phyloP scores from a whole-genome alignment of 2,797 vertebrate genomes.

The Epinephelus malabaricus region DNA sequence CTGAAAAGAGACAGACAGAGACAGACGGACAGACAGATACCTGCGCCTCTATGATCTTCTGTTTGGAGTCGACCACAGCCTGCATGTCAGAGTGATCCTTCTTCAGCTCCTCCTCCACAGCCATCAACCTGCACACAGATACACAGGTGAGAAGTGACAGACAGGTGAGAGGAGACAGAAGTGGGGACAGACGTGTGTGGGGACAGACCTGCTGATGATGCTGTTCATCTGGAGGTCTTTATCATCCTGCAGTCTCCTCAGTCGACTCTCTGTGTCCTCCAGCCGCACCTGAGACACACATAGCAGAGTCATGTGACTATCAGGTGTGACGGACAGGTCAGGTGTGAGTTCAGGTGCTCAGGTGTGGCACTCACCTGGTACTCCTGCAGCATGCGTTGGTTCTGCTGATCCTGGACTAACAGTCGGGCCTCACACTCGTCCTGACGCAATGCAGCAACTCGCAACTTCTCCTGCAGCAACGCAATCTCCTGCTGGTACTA shows the following conservation, averaged over 20 bases:
- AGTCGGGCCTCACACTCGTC: constrained; percentile 94
- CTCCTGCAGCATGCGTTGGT: constrained; percentile 94
- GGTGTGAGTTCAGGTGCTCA: too few species aligned
- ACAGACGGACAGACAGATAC: constrained; percentile 63
- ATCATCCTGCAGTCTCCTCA: constrained; percentile 94
- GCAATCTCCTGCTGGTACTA: constrained; percentile 96
- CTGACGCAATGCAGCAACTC: constrained; percentile 88
- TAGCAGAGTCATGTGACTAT: too few species aligned
- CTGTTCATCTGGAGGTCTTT: constrained; percentile 98
- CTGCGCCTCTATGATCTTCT: constrained; percentile 98
- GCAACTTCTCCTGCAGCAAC: constrained; percentile 92
- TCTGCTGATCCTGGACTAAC: constrained; percentile 95
- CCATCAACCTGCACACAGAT: constrained; percentile 90
- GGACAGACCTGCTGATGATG: constrained; percentile 94
- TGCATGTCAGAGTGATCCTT: constrained; percentile 98
- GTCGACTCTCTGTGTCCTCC: constrained; percentile 94
- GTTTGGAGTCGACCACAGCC: constrained; percentile 96
- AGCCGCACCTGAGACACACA: constrained; percentile 78
- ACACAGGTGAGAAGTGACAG: background rate
- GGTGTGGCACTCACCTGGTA: constrained; percentile 85
- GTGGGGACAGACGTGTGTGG: fast-evolving
- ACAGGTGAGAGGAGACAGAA: background rate
- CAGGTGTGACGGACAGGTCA: too few species aligned
- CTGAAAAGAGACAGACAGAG: too few species aligned
- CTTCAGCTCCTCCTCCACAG: constrained; percentile 95